Conservation (phyloP, 1,140 invertebrate species). For the Orchesella cincta region DNA sequence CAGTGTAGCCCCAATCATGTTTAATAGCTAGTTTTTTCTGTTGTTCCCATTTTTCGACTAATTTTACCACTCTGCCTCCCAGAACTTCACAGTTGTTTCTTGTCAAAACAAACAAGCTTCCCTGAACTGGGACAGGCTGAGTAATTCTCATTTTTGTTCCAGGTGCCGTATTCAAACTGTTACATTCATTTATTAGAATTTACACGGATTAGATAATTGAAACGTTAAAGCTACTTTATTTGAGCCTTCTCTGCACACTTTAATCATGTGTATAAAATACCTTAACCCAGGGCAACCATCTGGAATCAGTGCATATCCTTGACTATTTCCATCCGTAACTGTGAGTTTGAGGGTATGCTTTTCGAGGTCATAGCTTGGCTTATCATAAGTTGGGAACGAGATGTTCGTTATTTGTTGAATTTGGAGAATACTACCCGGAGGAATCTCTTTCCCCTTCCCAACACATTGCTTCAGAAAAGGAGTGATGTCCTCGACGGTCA, state of each 20-base stretch:
- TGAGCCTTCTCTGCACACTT: not conserved
- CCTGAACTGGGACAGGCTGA: not conserved
- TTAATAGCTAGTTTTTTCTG: conserved; percentile 31
- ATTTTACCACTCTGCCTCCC: conserved; percentile 37
- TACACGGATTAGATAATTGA: not conserved
- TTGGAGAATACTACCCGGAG: conserved; percentile 32
- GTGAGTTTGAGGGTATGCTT: conserved; percentile 33
- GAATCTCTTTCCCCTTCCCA: conserved; percentile 35
- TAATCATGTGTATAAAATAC: not conserved
- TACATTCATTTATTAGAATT: not conserved
- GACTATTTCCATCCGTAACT: conserved; percentile 38
- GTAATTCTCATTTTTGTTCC: conserved; percentile 33
- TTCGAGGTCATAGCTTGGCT: conserved; percentile 29
- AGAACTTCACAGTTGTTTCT: conserved; percentile 33
- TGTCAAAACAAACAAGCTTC: conserved; percentile 10
- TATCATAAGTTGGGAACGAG: conserved; percentile 37
- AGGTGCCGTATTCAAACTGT: conserved; percentile 35
- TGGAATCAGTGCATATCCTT: conserved; percentile 21
- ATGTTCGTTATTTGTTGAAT: conserved; percentile 36
- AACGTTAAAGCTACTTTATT: not conserved
- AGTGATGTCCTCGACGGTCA: not conserved
- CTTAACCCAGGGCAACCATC: conserved; percentile 27
- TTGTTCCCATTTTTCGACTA: conserved; percentile 38
- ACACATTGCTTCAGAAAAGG: conserved; percentile 35
- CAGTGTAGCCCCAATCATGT: conserved; percentile 34